Conservation (phyloP, 2,797 vertebrate species). For the Labroides dimidiatus region DNA sequence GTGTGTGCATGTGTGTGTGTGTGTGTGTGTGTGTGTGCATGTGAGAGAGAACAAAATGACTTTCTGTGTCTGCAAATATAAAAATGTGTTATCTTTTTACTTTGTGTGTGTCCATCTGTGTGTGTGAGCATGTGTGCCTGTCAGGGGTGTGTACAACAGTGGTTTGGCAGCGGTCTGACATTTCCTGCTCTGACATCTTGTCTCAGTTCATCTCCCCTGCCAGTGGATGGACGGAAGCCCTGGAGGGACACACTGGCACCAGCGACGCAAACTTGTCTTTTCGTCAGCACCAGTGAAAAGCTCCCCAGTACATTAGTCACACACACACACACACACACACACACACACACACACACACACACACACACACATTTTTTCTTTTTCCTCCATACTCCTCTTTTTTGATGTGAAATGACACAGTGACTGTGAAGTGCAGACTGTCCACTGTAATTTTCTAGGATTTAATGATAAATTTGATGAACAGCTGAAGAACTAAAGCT, state of each 20-base stretch:
- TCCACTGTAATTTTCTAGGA: slow-evolving; percentile 42
- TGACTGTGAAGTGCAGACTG: slow-evolving; percentile 63
- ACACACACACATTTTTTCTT: background rate
- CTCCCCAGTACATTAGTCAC: slow-evolving; percentile 80
- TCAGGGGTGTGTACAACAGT: slow-evolving; percentile 68
- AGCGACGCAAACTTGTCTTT: slow-evolving; percentile 83
- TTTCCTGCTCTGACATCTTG: slow-evolving; percentile 84
- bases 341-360: slow-evolving; percentile 36
- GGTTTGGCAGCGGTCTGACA: slow-evolving; percentile 81
- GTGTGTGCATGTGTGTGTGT: background rate
- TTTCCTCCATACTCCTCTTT: slow-evolving; percentile 29
- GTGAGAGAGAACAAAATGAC: slow-evolving; percentile 15
- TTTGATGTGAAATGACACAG: slow-evolving; percentile 71
- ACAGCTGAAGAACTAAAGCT: slow-evolving; percentile 31
- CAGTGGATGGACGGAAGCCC: slow-evolving; percentile 78
- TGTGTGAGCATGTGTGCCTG: slow-evolving; percentile 44
- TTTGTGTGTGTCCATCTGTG: background rate
- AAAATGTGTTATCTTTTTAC: slow-evolving; percentile 16
- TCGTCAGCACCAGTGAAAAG: slow-evolving; percentile 79
- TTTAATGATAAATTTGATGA: slow-evolving; percentile 49
- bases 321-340: slow-evolving; percentile 52
- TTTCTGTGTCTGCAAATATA: slow-evolving; percentile 17
- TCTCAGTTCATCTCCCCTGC: slow-evolving; percentile 83
- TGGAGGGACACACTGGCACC: slow-evolving; percentile 78
- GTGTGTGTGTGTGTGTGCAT: slow-evolving; percentile 3